phyloP scores from a whole-genome alignment of 1,140 invertebrate species.

The Musca vetustissima region DNA sequence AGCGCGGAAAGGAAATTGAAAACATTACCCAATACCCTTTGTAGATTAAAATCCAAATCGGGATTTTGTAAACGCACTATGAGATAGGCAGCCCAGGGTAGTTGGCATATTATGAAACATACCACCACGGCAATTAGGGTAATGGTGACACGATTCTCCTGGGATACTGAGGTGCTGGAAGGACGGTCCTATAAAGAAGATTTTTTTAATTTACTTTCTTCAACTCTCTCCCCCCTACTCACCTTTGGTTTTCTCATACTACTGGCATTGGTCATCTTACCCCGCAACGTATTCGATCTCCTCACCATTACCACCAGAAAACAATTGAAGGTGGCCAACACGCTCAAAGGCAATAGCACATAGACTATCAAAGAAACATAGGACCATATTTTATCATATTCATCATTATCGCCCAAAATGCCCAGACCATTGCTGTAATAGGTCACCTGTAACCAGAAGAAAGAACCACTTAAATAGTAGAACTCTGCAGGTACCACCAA shows the following conservation, averaged over 20 bases:
- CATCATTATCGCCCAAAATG: slow-evolving; percentile 58
- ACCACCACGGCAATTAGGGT: slow-evolving; percentile 76
- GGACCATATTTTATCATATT: slow-evolving; percentile 66
- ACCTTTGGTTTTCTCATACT: slow-evolving; percentile 49
- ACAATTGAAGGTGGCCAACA: slow-evolving; percentile 73
- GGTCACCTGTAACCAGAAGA: slow-evolving; percentile 35
- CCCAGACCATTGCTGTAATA: slow-evolving; percentile 36
- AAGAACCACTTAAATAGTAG: too few relatives aligned
- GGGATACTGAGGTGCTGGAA: slow-evolving; percentile 49
- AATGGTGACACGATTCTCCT: slow-evolving; percentile 74
- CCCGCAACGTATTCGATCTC: slow-evolving; percentile 59
- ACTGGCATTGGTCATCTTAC: slow-evolving; percentile 61
- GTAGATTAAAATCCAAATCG: slow-evolving; percentile 38
- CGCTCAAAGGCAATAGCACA: slow-evolving; percentile 66
- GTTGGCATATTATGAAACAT: slow-evolving; percentile 73
- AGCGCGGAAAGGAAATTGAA: slow-evolving; percentile 72
- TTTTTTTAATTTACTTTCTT: slow-evolving; percentile 1
- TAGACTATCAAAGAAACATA: slow-evolving; percentile 69
- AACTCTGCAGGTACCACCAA: too few relatives aligned
- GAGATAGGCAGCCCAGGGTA: slow-evolving; percentile 63
- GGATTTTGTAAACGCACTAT: slow-evolving; percentile 36
- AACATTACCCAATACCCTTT: slow-evolving; percentile 64
- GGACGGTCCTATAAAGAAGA: slow-evolving; percentile 36
- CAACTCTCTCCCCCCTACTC: slow-evolving; percentile 1
- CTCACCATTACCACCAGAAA: slow-evolving; percentile 70